Evolutionary conservation across 1,140 invertebrate species (phyloP), one percentile per base, ranked within the genome.

Genomic region (Ectropis grisescens): DNA sequence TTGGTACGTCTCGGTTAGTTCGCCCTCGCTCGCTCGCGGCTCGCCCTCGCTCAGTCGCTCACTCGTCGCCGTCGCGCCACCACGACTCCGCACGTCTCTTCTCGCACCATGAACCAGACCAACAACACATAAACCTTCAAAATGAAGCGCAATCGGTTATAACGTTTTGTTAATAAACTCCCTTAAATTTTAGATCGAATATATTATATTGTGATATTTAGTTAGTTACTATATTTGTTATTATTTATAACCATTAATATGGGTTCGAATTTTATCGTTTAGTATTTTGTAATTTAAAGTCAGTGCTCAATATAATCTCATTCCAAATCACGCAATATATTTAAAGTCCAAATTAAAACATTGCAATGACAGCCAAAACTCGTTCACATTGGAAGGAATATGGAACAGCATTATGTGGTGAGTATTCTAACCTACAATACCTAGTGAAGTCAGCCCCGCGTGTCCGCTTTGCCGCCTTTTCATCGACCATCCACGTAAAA

Each of bases 311-410:
- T 56, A 68, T 65, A 76, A 74, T 74, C 68, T 78, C 74, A 82
- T 79, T 82, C 78, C 78, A 78, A 75, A 72, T 59, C 61, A 31
- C 55, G 60, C 68, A 65, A 56, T 72, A 60, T 60, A 44, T 49
- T 29, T 48, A 47, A 55, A 59, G 48, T 61, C 50, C 50, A 39
- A 45, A 52, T 58, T 47, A 43, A 51, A 46, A 29, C 48, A 47
- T 64, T 54, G 48, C 53, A 60, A 82, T 82, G 79, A 71, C 76
- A 52, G 66, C 65, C 51, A 79, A 72, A 66, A 67, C 72, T 69
- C 70, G 70, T 58, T 78, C 72, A 60, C 79, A 83, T 65, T 82
- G 71, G 78, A 83, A 82, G 70, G 81, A 83, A 72, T 83, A 83
- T 72, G 75, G 69, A 69, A 80, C 74, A 61, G 79, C 79, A 53